phyloP scores from a whole-genome alignment of 2,888 invertebrate species.

The Disparrhopalites patrizii region DNA sequence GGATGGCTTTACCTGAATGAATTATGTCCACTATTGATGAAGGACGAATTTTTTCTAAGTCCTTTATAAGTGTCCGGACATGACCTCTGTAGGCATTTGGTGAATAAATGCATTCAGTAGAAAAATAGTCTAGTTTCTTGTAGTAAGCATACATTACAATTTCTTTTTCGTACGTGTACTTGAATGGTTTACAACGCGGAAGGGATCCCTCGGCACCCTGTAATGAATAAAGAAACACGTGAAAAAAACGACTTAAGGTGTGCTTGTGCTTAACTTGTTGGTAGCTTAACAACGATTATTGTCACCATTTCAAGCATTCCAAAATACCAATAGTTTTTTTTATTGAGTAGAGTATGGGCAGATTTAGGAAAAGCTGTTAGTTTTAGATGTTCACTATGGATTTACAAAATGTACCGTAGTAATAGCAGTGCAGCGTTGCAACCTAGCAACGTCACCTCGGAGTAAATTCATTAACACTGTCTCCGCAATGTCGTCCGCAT shows the following conservation, averaged over 20 bases:
- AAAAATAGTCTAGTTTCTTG: constrained; percentile 92
- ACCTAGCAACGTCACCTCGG: constrained; percentile 89
- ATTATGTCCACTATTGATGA: constrained; percentile 89
- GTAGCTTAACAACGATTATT: too few relatives aligned
- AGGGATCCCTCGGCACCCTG: constrained; percentile 71
- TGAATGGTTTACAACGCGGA: constrained; percentile 90
- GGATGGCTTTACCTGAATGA: constrained; percentile 78
- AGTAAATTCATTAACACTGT: constrained; percentile 97
- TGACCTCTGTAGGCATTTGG: constrained; percentile 96
- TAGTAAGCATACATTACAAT: constrained; percentile 99
- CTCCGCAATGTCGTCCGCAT: constrained; percentile 97
- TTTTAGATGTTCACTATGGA: too few relatives aligned
- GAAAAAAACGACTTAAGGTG: too few relatives aligned
- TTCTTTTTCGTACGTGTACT: constrained; percentile 98
- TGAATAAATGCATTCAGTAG: constrained; percentile 97
- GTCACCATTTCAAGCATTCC: too few relatives aligned
- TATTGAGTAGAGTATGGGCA: too few relatives aligned
- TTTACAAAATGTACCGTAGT: constrained; percentile 62
- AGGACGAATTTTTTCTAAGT: constrained; percentile 89
- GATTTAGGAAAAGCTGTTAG: too few relatives aligned
- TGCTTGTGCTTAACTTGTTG: too few relatives aligned
- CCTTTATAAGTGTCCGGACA: constrained; percentile 84
- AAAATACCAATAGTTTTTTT: too few relatives aligned
- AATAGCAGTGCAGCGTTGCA: constrained; percentile 86
- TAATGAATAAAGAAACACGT: background rate